These are phyloP conservation scores for Macquaria ambigua DNA, from an alignment of 2,113 vertebrate species.

Conservation along the genomic window DNA sequence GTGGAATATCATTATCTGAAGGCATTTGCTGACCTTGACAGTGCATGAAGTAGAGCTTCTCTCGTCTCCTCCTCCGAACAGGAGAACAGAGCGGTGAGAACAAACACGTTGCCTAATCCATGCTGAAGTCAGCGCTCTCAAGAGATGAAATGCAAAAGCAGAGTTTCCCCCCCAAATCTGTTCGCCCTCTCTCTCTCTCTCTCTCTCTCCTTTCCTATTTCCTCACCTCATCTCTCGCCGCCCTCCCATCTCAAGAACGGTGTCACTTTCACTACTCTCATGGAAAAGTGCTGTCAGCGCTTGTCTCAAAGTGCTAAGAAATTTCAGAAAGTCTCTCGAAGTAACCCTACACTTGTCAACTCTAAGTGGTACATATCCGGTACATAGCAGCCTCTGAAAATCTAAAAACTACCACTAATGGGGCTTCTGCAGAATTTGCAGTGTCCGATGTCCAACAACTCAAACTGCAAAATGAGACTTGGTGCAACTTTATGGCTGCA, in stretches of 20 bases:
- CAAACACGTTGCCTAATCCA: constrained; percentile 76
- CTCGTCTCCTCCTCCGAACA: constrained; percentile 48
- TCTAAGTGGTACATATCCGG: constrained; percentile 76
- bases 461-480: constrained; percentile 19
- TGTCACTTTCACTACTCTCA: constrained; percentile 80
- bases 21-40: constrained; percentile 79
- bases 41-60: constrained; percentile 52
- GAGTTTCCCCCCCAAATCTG: neutral
- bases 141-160: constrained; percentile 75
- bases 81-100: constrained; percentile 71
- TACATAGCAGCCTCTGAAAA: constrained; percentile 59
- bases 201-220: constrained; percentile 25
- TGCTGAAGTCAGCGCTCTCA: constrained; percentile 82
- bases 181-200: constrained; percentile 1
- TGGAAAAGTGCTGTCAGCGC: constrained; percentile 80
- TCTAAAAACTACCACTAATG: constrained; percentile 63
- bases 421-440: constrained; percentile 37
- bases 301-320: constrained; percentile 77
- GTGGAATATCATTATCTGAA: constrained; percentile 78
- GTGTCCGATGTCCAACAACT: constrained; percentile 49
- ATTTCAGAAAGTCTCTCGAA: constrained; percentile 79
- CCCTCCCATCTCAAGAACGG: constrained; percentile 65
- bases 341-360: constrained; percentile 76
- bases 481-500: neutral
- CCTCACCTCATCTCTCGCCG: constrained; percentile 46